Conservation (phyloP, 2,888 invertebrate genomes). For the Entomobrya proxima region DNA sequence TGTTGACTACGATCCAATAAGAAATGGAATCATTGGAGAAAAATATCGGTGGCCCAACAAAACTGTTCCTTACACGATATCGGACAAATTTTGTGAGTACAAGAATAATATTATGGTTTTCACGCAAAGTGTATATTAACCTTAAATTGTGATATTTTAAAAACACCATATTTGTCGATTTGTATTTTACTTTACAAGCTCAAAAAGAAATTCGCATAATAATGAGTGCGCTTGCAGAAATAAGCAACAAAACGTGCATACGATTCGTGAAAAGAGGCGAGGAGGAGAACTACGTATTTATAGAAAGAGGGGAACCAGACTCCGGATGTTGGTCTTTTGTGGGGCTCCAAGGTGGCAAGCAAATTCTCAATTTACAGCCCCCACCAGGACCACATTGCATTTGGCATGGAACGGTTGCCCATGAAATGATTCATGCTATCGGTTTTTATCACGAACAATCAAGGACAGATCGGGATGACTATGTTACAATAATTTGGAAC, state of each 20-base stretch:
- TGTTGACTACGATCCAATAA: neutral
- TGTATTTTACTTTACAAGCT: neutral
- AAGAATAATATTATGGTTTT: neutral
- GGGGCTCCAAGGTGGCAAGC: slow-evolving; percentile 8
- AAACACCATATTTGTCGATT: neutral
- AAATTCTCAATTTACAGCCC: slow-evolving; percentile 43
- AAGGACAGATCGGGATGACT: slow-evolving; percentile 35
- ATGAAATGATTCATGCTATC: slow-evolving; percentile 38
- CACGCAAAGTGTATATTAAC: slow-evolving; percentile 15
- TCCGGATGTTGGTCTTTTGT: slow-evolving; percentile 50
- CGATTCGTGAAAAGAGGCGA: neutral
- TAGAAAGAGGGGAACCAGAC: slow-evolving; percentile 19
- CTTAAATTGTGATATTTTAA: neutral
- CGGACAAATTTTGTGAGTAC: neutral
- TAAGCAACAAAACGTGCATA: slow-evolving; percentile 23
- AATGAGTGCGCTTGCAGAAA: slow-evolving; percentile 3
- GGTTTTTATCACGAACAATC: slow-evolving; percentile 29
- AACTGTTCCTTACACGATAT: slow-evolving; percentile 24
- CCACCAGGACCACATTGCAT: slow-evolving; percentile 43
- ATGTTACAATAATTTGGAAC: slow-evolving; percentile 24
- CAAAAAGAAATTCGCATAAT: neutral
- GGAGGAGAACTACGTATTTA: slow-evolving; percentile 15
- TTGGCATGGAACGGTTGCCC: slow-evolving; percentile 27
- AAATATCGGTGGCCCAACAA: slow-evolving; percentile 21
- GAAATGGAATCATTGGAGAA: slow-evolving; percentile 29